Base-by-base conservation (phyloP, 2,797 vertebrate species). In the Anabas testudineus region DNA sequence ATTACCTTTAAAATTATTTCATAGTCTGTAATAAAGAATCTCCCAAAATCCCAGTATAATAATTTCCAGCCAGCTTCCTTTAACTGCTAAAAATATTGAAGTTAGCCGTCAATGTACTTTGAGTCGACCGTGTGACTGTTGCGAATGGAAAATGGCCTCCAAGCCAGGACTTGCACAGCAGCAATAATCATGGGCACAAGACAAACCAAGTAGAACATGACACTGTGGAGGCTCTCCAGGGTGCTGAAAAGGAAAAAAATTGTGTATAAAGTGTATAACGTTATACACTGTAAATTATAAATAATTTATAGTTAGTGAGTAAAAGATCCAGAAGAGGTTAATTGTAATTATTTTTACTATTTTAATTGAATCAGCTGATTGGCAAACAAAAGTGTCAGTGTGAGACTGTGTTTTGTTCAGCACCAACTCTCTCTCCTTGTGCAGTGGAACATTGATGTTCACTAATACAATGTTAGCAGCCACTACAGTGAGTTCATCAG, bases 141-240 rank as follows among this genome's bases (percentile, higher is more conserved):
- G 67, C 94, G 94, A 78, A 96, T 95, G 5, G 95, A 96, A 84
- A 96, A 98, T 0, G 90, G 94, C 64, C 83, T 96, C 96, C 97
- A 98, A 0, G 87, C 91, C 74, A 97, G 61, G 61, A 95, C 92
- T 84, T 97, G 96, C 32, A 95, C 10, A 2, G 71, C 47, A 15
- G 96, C 81, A 7, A 96, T 78, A 79, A 90, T 92, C 79, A 97
- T 34, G 0, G 96, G 96, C 45, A 96, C 90, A 88, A 96, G 69
- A 53, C 96, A 98, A 67, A 97, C 91, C 93, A 97, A 58, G 87
- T 90, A 91, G 92, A 98, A 98, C 95, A 97, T 95, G 87, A 89
- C 77, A 21, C 88, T 90, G 24, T 94, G 94, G 73, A 97, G 95
- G 62, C 83, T 88, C 82, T 91, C 69, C 85, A 92, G 71, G 1